Conservation (phyloP, 1,140 invertebrate genomes). For the Drosophila mayri region DNA sequence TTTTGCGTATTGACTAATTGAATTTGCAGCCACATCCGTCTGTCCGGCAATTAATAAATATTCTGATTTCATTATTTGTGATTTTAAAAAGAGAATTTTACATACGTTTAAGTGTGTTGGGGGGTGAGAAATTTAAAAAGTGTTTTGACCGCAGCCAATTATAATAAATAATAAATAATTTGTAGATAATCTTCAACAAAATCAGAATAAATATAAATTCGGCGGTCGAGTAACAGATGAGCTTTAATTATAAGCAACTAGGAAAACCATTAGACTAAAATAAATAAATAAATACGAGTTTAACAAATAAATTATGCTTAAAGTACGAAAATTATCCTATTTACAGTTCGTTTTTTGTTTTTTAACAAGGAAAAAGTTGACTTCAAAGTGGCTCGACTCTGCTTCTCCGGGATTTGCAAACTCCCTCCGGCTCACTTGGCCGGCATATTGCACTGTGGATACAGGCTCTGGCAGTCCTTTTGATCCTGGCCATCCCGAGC, state of each 20-base stretch:
- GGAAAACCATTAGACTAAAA: conserved; percentile 47
- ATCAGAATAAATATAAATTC: conserved; percentile 76
- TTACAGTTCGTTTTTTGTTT: conserved; percentile 59
- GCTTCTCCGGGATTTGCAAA: not conserved
- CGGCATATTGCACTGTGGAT: conserved; percentile 87
- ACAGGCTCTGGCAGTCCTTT: conserved; percentile 89
- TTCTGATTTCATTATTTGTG: conserved; percentile 73
- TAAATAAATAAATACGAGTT: conserved; percentile 70
- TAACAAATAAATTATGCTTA: conserved; percentile 71
- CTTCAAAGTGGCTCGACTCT: conserved; percentile 56
- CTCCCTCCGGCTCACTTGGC: conserved; percentile 55
- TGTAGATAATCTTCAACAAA: conserved; percentile 55
- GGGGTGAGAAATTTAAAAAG: conserved; percentile 36
- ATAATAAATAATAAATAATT: conserved; percentile 20
- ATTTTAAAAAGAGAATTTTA: conserved; percentile 9
- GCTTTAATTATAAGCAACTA: conserved; percentile 32
- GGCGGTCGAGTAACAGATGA: conserved; percentile 7
- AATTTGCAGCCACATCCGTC: conserved; percentile 33
- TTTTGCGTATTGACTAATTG: conserved; percentile 53
- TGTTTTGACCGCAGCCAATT: conserved; percentile 35
- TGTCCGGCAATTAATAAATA: conserved; percentile 62
- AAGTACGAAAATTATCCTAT: conserved; percentile 50
- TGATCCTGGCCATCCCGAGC: conserved; percentile 93
- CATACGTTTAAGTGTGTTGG: not conserved
- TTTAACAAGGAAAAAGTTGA: conserved; percentile 73